Base-by-base conservation (phyloP, 1,140 invertebrate genomes). In the Eueides isabella region DNA sequence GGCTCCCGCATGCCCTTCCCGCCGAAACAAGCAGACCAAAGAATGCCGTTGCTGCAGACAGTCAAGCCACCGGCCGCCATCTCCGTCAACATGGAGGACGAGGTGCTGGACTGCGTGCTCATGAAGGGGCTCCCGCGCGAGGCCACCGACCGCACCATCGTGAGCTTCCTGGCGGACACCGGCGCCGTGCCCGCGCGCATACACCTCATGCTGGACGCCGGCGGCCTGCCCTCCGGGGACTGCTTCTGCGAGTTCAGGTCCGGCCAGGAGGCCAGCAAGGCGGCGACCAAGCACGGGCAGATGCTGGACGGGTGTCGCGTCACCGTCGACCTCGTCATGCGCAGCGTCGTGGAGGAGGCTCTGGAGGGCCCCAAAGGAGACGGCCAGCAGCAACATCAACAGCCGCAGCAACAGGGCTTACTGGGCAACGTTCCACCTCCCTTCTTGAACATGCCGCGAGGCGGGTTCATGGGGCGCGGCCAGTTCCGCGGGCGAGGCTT, bases 241-340 rank as follows among this genome's bases (percentile, higher is more conserved):
- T 97, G 97, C 41, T 98, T 97, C 85, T 97, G 97, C 78, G 97
- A 98, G 85, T 98, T 98, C 85, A 90, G 94, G 11, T 95, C 94
- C 16, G 73, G 90, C 0, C 94, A 95, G 31, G 96, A 98, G 81
- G 97, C 97, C 2, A 91, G 95, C 11, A 91, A 94, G 68, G 97
- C 97, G 0, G 87, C 95, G 0, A 90, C 94, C 0, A 97, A 97
- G 83, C 96, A 98, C 85, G 95, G 96, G 0, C 80, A 94, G 0
- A 94, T 94, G 19, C 92, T 97, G 6, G 96, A 96, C 0, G 94
- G 94, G 3, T 95, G 95, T 66, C 91, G 94, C 0, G 93, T 98
- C 1, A 94, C 94, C 0, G 95, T 98, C 0, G 94, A 95, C 35
- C 77, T 96, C 0, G 95, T 98, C 2, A 87, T 95, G 9, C 94